Percentiles rank a stretch among this genome's conserved stretches.
Conservation (phyloP, 2,797 vertebrate species). For the Nyctalus aviator region DNA sequence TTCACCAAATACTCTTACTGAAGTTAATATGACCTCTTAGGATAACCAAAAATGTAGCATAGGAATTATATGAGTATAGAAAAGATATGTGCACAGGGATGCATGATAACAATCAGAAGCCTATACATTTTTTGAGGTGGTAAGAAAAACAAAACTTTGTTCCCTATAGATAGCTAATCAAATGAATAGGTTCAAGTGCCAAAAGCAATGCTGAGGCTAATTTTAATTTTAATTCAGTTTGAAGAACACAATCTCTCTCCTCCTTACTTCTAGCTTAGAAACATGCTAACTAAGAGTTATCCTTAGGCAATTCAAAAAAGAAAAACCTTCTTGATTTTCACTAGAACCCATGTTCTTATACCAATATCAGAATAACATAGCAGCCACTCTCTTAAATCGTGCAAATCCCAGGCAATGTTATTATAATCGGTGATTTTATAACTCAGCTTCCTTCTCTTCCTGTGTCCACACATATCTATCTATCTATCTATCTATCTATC, state of each 20-base stretch:
- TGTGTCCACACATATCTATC: conserved; percentile 21
- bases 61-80: background rate
- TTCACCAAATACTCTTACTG: conserved; percentile 31
- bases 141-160: conserved; percentile 20
- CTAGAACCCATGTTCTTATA: conserved; percentile 19
- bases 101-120: background rate
- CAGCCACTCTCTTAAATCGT: conserved; percentile 56
- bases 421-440: conserved; percentile 59
- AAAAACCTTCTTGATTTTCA: conserved; percentile 18
- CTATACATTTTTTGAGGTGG: background rate
- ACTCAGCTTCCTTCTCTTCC: conserved; percentile 58
- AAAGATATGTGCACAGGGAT: background rate
- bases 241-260: background rate
- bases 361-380: conserved; percentile 53
- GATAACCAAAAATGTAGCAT: background rate
- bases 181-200: background rate
- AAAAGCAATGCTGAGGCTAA: background rate
- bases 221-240: conserved; percentile 19
- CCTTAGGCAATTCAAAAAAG: conserved; percentile 1
- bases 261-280: background rate
- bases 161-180: background rate
- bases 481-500: no score
- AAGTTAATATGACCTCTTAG: background rate
- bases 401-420: conserved; percentile 55
- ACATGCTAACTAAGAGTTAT: conserved; percentile 13